Evolutionary conservation across 2,797 vertebrate genomes (phyloP), one percentile per base, ranked within the genome.

Genomic region (Pteronotus mesoamericanus): DNA sequence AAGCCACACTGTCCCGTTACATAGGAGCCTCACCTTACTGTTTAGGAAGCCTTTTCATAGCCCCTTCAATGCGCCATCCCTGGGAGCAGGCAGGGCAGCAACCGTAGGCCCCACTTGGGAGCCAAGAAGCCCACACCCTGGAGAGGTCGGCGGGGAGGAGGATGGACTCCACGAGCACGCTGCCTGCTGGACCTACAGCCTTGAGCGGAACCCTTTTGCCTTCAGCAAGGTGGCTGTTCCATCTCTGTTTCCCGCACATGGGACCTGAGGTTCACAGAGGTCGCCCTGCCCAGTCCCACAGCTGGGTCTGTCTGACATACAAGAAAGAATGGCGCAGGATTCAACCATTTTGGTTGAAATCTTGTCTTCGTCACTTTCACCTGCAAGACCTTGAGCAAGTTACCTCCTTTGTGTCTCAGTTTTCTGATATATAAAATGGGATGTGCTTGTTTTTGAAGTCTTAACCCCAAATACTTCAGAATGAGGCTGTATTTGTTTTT

Each of bases 191-290:
- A 18, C 29, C 61, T 9, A 12, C 51, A 19, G 51, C 34, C 77
- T 9, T 4, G 37, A 34, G 32, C 1, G 2, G 68, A 10, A 12
- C 22, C 71, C 39, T 53, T 34, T 71, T 71, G n/a, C 26, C 46
- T 39, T 18, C 21, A 18, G 15, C 22, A 0, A 14, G 26, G n/a
- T 12, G 42, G 42, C n/a, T 5, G 55, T 22, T 39, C 5, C n/a
- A 1, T 29, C 57, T 48, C 57, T 1, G 0, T 5, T 18, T 32
- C 8, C 29, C 37, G 66, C 24, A 24, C 12, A 1, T 3, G 48
- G 48, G 57, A 29, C 29, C 53, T 24, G 53, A 11, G 6, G 9
- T 46, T 34, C 61, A 71, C 68, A 7, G 55, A 83, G 21, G 26
- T 24, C 29, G 46, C 32, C 80, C 32, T 24, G 46, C 39, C 18